phyloP scores from a whole-genome alignment of 2,888 invertebrate genomes.

The Balanococcus diminutus region DNA sequence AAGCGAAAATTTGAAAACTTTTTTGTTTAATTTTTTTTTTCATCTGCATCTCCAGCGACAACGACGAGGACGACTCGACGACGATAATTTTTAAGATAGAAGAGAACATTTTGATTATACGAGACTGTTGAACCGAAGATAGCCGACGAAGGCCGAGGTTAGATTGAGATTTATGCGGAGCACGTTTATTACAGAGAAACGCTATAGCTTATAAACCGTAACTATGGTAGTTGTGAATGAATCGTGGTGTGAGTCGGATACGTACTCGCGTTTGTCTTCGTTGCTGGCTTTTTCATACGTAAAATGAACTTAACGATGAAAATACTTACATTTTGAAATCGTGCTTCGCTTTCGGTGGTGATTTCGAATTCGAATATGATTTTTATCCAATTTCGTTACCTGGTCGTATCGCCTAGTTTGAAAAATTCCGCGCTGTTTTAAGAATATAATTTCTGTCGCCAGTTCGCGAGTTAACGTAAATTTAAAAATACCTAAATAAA shows the following conservation, averaged over 20 bases:
- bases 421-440: background rate
- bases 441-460: too few species aligned
- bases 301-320: background rate
- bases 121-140: background rate
- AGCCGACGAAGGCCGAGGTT: background rate
- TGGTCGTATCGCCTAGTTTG: background rate
- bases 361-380: background rate
- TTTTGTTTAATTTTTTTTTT: background rate
- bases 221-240: background rate
- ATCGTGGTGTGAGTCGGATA: background rate
- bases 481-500: background rate
- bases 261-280: background rate
- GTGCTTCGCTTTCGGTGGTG: background rate
- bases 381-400: background rate
- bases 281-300: background rate
- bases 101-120: background rate
- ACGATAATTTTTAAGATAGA: background rate
- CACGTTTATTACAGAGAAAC: slow-evolving; percentile 19
- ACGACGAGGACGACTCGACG: background rate
- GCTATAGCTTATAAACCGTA: background rate
- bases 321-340: too few species aligned
- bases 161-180: slow-evolving; percentile 14
- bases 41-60: background rate
- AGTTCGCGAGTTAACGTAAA: background rate
- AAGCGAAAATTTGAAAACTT: background rate